Base-by-base conservation (phyloP, 2,888 invertebrate species). In the Dasypolia templi region DNA sequence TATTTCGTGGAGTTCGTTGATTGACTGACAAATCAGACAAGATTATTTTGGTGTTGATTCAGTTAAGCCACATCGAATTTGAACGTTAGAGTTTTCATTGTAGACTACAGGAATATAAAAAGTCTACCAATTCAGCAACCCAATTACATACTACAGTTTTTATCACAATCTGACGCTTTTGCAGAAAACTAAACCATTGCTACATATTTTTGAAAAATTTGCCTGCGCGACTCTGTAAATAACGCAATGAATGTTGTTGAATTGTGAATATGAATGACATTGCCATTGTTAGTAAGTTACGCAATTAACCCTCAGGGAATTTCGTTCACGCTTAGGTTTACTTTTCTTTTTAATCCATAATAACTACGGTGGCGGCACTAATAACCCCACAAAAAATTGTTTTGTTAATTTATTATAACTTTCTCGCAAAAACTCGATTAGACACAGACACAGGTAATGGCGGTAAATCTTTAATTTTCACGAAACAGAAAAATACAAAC, bases 401-500 rank as follows among this genome's bases (percentile, higher is more conserved):
- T 44, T 39, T 65, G 62, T 61, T 65, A 55, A 42, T n/a, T n/a
- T n/a, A n/a, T n/a, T 49, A 58, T 46, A 72, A 84, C 86, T 86
- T 86, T 86, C 86, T 77, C 75, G 56, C 14, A 55, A 70, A 72
- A 68, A 14, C 14, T 22, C 68, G 62, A 77, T 86, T 81, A 63
- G 76, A 66, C 39, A 77, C 76, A 68, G 83, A 39, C 59, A 51
- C 39, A 59, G 49, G 29, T 42, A 64, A 66, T 69, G 58, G 55
- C 75, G 51, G 44, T 68, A 78, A 86, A 81, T 87, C 85, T 79
- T 75, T 72, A 77, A 81, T 77, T 81, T 79, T 66, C 58, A 64
- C 68, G 67, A 81, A 67, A 68, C 62, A 77, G n/a, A 71, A 81
- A 76, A 80, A 72, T 67, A 74, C 53, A 86, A 73, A 61, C 70